phyloP scores from a whole-genome alignment of 2,888 invertebrate genomes.

The Ochropleura plecta region DNA sequence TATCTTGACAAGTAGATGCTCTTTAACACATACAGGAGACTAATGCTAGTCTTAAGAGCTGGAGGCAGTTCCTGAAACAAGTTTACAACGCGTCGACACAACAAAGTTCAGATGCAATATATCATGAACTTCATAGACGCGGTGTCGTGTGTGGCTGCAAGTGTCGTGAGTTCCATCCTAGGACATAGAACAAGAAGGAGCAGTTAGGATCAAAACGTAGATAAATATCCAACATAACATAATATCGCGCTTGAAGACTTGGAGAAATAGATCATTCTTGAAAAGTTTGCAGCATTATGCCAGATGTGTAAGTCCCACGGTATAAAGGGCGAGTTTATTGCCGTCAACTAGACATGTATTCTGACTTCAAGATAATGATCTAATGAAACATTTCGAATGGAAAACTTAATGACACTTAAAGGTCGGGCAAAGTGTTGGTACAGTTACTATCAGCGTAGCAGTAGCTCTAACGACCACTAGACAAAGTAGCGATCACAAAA shows the following conservation, averaged over 20 bases:
- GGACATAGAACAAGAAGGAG: not conserved
- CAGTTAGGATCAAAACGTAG: not conserved
- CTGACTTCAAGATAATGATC: not conserved
- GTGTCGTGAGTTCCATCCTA: not conserved
- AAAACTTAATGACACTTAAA: not conserved
- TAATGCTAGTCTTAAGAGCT: not conserved
- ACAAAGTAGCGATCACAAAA: not conserved
- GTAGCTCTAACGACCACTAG: not conserved
- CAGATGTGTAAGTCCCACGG: not conserved
- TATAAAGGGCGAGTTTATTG: not conserved
- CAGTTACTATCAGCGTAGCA: no score
- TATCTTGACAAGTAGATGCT: not conserved
- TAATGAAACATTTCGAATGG: not conserved
- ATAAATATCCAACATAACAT: not conserved
- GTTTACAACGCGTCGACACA: constrained; percentile 10
- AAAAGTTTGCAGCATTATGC: not conserved
- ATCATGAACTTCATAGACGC: constrained; percentile 7
- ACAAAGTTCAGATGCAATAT: constrained; percentile 12
- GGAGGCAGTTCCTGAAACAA: not conserved
- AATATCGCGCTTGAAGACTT: not conserved
- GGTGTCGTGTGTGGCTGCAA: constrained; percentile 2
- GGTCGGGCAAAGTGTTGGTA: no score
- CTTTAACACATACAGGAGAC: constrained; percentile 3
- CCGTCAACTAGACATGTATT: not conserved
- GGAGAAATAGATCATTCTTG: no score